These are phyloP conservation scores for Dusona sp. DNA, from an alignment of 2,888 invertebrate genomes.

Conservation along the genomic window DNA sequence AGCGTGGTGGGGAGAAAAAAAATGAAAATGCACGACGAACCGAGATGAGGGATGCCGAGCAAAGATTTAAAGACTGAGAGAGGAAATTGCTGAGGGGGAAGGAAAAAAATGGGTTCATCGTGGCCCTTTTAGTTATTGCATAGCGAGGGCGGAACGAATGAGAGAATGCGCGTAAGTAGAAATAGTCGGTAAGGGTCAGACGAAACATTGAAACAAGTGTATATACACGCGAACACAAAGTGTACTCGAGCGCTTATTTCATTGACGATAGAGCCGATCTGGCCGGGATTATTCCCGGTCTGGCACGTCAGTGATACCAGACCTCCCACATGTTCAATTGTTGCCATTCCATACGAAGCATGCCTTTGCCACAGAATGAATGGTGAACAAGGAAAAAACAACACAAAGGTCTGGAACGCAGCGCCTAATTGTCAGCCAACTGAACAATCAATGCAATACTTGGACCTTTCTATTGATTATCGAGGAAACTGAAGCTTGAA, in stretches of 20 bases:
- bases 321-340: constrained; percentile 47
- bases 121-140: constrained; percentile 16
- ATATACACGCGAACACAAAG: background rate
- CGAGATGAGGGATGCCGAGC: background rate
- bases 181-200: constrained; percentile 60
- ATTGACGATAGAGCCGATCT: constrained; percentile 25
- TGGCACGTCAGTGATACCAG: constrained; percentile 49
- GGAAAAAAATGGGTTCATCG: constrained; percentile 39
- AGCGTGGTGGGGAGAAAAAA: constrained; percentile 8
- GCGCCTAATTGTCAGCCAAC: constrained; percentile 43
- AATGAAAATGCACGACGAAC: constrained; percentile 3
- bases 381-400: constrained; percentile 10
- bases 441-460: constrained; percentile 43
- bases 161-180: constrained; percentile 39
- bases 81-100: constrained; percentile 12
- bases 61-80: constrained; percentile 6
- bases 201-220: constrained; percentile 14
- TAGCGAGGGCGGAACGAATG: constrained; percentile 40
- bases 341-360: constrained; percentile 49
- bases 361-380: constrained; percentile 10
- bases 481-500: constrained; percentile 8
- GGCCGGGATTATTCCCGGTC: constrained; percentile 36
- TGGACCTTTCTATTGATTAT: constrained; percentile 39
- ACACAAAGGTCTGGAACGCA: constrained; percentile 19
- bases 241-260: constrained; percentile 5